These are phyloP conservation scores for Lepidostoma basale DNA, from an alignment of 1,140 invertebrate genomes.

Conservation along the genomic window DNA sequence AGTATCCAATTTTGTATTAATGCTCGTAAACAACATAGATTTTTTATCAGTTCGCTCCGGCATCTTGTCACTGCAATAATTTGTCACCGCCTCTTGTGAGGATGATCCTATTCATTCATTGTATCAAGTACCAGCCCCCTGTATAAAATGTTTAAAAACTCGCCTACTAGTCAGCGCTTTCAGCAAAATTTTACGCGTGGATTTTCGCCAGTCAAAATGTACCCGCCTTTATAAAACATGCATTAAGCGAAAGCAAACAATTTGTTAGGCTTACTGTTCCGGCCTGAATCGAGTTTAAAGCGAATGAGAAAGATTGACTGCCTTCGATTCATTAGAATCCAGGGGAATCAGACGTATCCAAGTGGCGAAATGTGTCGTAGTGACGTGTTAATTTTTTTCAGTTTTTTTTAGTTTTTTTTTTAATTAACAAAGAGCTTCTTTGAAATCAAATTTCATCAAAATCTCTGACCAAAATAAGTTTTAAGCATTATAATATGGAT, in stretches of 20 bases:
- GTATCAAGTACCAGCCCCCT: no score
- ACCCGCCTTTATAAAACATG: slow-evolving; percentile 15
- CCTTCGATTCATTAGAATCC: slow-evolving; percentile 33
- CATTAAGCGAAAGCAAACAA: slow-evolving; percentile 19
- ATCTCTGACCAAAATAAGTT: no score
- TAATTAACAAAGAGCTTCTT: no score
- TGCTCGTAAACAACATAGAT: no score
- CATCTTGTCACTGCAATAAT: no score
- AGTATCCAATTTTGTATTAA: no score
- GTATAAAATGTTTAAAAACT: neutral
- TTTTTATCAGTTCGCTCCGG: no score
- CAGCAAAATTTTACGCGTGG: neutral
- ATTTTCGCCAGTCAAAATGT: slow-evolving; percentile 13
- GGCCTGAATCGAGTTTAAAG: slow-evolving; percentile 3
- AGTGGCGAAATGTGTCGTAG: no score
- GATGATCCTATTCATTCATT: neutral
- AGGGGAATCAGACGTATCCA: neutral
- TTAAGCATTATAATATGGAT: no score
- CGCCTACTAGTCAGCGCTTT: slow-evolving; percentile 3
- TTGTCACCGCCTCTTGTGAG: neutral
- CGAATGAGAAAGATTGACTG: slow-evolving; percentile 30
- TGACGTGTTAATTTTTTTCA: no score
- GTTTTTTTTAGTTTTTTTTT: no score
- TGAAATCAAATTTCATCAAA: no score
- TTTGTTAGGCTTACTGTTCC: slow-evolving; percentile 26